These are phyloP conservation scores for Ophioninae sp. DNA, from an alignment of 2,888 invertebrate species.

Conservation along the genomic window DNA sequence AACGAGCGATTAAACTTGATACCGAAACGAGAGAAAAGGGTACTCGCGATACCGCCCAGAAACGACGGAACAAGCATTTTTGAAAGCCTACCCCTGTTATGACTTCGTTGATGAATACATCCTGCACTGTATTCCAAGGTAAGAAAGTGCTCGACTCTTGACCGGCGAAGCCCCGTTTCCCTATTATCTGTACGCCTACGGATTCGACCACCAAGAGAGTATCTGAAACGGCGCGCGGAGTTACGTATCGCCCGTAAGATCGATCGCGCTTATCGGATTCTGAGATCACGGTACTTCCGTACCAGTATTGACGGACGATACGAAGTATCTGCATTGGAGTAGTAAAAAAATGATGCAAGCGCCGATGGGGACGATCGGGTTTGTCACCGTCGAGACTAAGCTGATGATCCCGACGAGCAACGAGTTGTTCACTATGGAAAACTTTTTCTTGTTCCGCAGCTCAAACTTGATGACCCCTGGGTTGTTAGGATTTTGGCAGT, in stretches of 20 bases:
- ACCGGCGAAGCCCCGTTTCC: slow-evolving; percentile 68
- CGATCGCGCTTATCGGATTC: not conserved
- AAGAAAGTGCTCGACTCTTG: slow-evolving; percentile 73
- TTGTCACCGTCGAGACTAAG: not conserved
- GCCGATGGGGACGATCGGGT: slow-evolving; percentile 39
- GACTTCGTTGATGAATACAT: slow-evolving; percentile 79
- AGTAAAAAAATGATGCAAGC: slow-evolving; percentile 59
- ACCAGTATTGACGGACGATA: slow-evolving; percentile 72
- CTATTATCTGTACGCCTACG: slow-evolving; percentile 76
- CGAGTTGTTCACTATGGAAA: slow-evolving; percentile 41
- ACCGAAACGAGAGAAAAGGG: no score
- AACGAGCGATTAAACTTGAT: not conserved
- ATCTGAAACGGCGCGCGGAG: slow-evolving; percentile 69
- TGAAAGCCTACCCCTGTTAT: slow-evolving; percentile 74
- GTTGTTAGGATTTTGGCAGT: slow-evolving; percentile 44
- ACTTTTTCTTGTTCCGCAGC: slow-evolving; percentile 53
- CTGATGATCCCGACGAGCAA: slow-evolving; percentile 15
- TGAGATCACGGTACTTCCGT: slow-evolving; percentile 42
- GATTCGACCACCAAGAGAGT: slow-evolving; percentile 75
- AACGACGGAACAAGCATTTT: not conserved
- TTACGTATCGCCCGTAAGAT: not conserved
- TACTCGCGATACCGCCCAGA: no score
- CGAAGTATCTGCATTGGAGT: slow-evolving; percentile 65
- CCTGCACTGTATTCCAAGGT: slow-evolving; percentile 77
- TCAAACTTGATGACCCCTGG: slow-evolving; percentile 60